Percentiles rank a stretch among this genome's conserved stretches.
phyloP scores from a whole-genome alignment of 2,888 invertebrate genomes.

The Pollenia labialis region DNA sequence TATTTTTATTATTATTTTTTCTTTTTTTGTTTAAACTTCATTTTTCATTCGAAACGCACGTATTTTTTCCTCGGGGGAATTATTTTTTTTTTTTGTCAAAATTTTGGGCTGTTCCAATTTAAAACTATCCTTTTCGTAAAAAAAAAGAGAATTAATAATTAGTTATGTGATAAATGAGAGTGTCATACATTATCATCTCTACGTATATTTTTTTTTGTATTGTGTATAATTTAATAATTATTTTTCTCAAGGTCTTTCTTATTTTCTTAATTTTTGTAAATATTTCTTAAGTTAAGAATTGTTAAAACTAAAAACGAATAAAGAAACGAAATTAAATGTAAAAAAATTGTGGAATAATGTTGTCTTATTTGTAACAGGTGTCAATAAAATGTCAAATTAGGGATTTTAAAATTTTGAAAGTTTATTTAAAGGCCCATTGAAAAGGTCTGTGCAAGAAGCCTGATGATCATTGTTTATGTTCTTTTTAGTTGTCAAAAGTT shows the following conservation, averaged over 20 bases:
- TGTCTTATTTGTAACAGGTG: background rate
- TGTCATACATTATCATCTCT: constrained; percentile 71
- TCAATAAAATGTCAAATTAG: too few relatives aligned
- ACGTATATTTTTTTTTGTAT: constrained; percentile 51
- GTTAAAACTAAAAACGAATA: constrained; percentile 72
- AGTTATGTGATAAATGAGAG: constrained; percentile 73
- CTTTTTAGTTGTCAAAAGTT: too few relatives aligned
- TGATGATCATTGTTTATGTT: too few relatives aligned
- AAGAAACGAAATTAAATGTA: constrained; percentile 60
- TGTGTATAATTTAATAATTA: constrained; percentile 58
- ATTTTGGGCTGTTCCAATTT: constrained; percentile 4
- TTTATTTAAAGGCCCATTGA: too few relatives aligned
- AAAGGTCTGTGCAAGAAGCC: too few relatives aligned
- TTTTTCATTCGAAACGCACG: constrained; percentile 27
- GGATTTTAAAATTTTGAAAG: too few relatives aligned
- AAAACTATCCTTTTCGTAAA: constrained; percentile 36
- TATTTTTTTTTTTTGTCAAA: constrained; percentile 5
- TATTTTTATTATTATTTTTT: background rate
- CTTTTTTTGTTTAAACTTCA: constrained; percentile 4
- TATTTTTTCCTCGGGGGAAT: background rate
- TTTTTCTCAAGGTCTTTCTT: constrained; percentile 60
- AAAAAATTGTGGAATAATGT: constrained; percentile 6
- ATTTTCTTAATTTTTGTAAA: constrained; percentile 70
- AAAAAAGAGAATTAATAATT: constrained; percentile 22
- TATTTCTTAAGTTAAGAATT: constrained; percentile 74